Percentiles rank a stretch among this genome's conserved stretches.
Conservation (phyloP, 2,888 invertebrate genomes). For the Dusona sp. region DNA sequence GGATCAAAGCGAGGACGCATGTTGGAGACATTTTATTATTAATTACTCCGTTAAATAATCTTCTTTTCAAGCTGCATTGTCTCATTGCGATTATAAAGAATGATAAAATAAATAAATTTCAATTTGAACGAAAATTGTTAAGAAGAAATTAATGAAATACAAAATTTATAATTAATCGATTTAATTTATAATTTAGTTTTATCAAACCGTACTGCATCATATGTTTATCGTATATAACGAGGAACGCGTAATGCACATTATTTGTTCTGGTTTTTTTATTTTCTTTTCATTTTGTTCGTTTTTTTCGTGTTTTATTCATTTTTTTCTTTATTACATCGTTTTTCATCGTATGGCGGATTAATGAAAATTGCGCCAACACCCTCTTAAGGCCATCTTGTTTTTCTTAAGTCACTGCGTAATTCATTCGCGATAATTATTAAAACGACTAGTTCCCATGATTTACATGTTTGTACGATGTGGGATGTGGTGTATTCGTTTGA, state of each 20-base stretch:
- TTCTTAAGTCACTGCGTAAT: conserved; percentile 65
- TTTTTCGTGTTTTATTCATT: not conserved
- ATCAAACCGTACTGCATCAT: conserved; percentile 46
- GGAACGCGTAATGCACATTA: conserved; percentile 25
- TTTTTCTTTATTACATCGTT: conserved; percentile 30
- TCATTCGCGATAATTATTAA: conserved; percentile 62
- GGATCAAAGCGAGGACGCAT: not conserved
- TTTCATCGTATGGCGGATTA: conserved; percentile 45
- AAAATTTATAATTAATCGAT: conserved; percentile 19
- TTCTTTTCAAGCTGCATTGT: not conserved
- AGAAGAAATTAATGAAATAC: not conserved
- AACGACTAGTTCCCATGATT: conserved; percentile 59
- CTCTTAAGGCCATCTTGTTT: conserved; percentile 71
- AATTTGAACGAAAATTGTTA: not conserved
- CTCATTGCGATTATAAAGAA: not conserved
- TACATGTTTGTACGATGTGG: conserved; percentile 54
- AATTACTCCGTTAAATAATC: not conserved
- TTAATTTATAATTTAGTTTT: conserved; percentile 14
- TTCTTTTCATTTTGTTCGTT: conserved; percentile 29
- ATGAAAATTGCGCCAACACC: conserved; percentile 50
- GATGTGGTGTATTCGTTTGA: conserved; percentile 32
- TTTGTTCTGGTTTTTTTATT: not conserved
- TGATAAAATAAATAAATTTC: not conserved
- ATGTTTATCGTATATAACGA: conserved; percentile 36
- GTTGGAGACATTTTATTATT: not conserved